phyloP scores from a whole-genome alignment of 2,888 invertebrate species.

The Rotaria socialis region DNA sequence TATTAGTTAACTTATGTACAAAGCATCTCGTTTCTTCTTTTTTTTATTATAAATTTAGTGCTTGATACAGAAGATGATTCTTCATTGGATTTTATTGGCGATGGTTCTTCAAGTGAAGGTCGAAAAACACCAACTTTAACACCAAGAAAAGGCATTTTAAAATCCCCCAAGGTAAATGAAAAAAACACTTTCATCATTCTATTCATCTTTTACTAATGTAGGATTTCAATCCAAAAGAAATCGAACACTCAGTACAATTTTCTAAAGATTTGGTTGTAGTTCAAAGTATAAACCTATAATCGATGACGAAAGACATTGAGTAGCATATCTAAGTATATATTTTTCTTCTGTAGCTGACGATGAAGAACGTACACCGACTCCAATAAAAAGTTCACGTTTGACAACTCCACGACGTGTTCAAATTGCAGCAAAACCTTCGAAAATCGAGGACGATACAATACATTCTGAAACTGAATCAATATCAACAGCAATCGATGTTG shows the following conservation, averaged over 20 bases:
- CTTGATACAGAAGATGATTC: constrained; percentile 12
- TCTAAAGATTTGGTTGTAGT: not conserved
- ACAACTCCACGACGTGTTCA: constrained; percentile 12
- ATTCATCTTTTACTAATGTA: not conserved
- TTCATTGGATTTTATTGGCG: not conserved
- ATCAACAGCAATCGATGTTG: not conserved
- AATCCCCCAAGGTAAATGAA: not conserved
- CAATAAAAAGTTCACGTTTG: not conserved
- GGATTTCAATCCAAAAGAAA: not conserved
- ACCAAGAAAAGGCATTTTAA: not conserved
- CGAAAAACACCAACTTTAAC: not conserved
- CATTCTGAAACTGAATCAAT: not conserved
- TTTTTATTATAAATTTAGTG: not conserved
- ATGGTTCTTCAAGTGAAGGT: not conserved
- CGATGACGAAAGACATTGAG: not conserved
- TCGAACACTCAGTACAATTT: not conserved
- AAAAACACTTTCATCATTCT: not conserved
- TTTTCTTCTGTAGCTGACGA: not conserved
- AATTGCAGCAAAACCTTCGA: not conserved
- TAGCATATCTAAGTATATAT: not conserved
- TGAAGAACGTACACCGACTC: not conserved
- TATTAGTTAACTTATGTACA: no score
- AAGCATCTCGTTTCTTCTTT: not conserved
- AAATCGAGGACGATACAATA: not conserved
- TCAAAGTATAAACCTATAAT: not conserved